Conservation (phyloP, 1,140 invertebrate genomes). For the Akabosia matsudoensis region DNA sequence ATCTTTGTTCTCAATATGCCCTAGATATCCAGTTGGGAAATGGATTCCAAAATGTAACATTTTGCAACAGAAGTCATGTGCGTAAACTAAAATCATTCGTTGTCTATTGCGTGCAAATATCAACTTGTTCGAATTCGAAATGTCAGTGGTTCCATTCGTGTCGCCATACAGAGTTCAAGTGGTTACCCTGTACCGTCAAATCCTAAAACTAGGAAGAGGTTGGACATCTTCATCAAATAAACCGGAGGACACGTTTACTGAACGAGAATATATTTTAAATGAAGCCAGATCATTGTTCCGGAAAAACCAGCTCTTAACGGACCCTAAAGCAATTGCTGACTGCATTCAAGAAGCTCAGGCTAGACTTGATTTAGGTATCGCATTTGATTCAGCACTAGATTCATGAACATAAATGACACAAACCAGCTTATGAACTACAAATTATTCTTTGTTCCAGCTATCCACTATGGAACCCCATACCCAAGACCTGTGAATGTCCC, state of each 20-base stretch:
- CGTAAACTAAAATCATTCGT: too few relatives aligned
- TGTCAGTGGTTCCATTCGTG: background rate
- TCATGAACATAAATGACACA: too few relatives aligned
- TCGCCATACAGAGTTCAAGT: constrained; percentile 17
- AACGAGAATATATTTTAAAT: constrained; percentile 44
- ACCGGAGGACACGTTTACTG: constrained; percentile 26
- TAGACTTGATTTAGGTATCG: constrained; percentile 47
- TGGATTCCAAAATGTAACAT: too few relatives aligned
- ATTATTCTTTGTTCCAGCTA: constrained; percentile 36
- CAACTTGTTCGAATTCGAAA: background rate
- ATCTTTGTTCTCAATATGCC: too few relatives aligned
- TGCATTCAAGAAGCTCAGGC: constrained; percentile 46
- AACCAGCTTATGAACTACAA: too few relatives aligned
- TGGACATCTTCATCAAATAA: constrained; percentile 40
- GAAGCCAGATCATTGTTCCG: constrained; percentile 45
- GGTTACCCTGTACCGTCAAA: constrained; percentile 38
- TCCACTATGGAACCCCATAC: constrained; percentile 48
- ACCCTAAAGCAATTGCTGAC: constrained; percentile 39
- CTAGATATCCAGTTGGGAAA: too few relatives aligned
- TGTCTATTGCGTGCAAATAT: background rate
- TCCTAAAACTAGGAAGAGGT: constrained; percentile 36
- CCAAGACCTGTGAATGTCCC: constrained; percentile 47
- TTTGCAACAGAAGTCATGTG: too few relatives aligned
- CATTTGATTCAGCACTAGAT: too few relatives aligned
- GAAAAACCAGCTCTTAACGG: constrained; percentile 41